These are phyloP conservation scores for Xylota segnis DNA, from an alignment of 2,888 invertebrate species.

Conservation along the genomic window DNA sequence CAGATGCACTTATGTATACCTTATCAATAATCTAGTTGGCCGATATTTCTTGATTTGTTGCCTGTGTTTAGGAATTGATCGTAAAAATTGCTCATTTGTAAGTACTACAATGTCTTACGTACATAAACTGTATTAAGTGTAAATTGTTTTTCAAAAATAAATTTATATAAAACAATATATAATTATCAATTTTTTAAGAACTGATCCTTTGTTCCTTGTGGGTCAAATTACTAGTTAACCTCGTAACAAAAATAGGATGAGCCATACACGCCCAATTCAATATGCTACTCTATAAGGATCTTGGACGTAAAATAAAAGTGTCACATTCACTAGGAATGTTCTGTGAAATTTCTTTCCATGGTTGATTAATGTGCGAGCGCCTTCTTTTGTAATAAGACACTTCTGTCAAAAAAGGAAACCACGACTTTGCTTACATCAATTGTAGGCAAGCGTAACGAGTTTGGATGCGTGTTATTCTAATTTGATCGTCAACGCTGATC, in stretches of 20 bases:
- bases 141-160: slow-evolving; percentile 25
- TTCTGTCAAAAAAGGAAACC: neutral
- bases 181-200: neutral
- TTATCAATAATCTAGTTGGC: no score
- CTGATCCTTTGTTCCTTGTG: neutral
- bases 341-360: slow-evolving; percentile 70
- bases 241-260: slow-evolving; percentile 45
- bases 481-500: neutral
- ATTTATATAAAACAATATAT: neutral
- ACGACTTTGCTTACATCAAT: neutral
- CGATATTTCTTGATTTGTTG: neutral
- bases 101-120: no score
- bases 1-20: no score
- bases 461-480: neutral
- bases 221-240: slow-evolving; percentile 42
- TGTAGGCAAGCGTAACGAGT: neutral
- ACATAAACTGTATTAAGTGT: neutral
- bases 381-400: slow-evolving; percentile 61
- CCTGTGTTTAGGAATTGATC: neutral
- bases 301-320: slow-evolving; percentile 27
- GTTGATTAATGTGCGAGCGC: slow-evolving; percentile 68
- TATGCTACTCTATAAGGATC: slow-evolving; percentile 30
- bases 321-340: slow-evolving; percentile 38
- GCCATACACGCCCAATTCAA: slow-evolving; percentile 47
- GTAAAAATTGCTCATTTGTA: neutral